Evolutionary conservation across 92 coral and sea anemone species (phyloP), one percentile per base, ranked within the genome.

Genomic region (Siderastrea siderea): DNA sequence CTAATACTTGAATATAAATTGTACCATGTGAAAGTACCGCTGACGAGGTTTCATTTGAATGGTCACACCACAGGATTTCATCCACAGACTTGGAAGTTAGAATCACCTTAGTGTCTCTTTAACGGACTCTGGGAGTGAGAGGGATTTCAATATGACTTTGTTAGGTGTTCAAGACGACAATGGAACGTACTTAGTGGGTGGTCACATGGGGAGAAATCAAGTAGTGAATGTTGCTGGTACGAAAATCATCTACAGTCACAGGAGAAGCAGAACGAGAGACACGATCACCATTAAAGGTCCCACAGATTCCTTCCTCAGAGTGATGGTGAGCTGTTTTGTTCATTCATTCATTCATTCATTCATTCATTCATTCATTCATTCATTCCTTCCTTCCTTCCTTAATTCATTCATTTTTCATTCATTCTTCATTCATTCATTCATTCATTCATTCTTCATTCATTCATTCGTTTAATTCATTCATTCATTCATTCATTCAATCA

Each of bases 181-280:
- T 10, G 80, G 80, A 43, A 76, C 64, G 55, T 58, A 55, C 55
- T 76, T 76, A 76, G 80, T 76, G 17, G 80, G 67, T 45, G 65
- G 65, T 10, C 38, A 26, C 38, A 26, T 26, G 38, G 62, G 4
- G 55, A 57, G 52, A 44, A 76, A 10, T 47, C 77, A 72, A 47
- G 5, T 1, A n/a, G 80, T 59, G 16, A 1, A 5, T 26, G 80
- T 49, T 76, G 80, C 65, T 45, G 51, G 55, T 48, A 59, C 80
- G 1, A 5, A 14, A 6, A 76, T 76, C 50, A 1, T 1, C n/a
- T 76, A 76, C 50, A 76, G 65, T 43, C 80, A 57, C 52, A 76
- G 38, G 49, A 54, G 55, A 38, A 4, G 5, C n/a, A 76, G 51
- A 38, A 26, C 1, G 7, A 76, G 43, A 45, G 80, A 26, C 17